Conservation (phyloP, 1,140 invertebrate genomes). For the Philotrypesis tridentata region DNA sequence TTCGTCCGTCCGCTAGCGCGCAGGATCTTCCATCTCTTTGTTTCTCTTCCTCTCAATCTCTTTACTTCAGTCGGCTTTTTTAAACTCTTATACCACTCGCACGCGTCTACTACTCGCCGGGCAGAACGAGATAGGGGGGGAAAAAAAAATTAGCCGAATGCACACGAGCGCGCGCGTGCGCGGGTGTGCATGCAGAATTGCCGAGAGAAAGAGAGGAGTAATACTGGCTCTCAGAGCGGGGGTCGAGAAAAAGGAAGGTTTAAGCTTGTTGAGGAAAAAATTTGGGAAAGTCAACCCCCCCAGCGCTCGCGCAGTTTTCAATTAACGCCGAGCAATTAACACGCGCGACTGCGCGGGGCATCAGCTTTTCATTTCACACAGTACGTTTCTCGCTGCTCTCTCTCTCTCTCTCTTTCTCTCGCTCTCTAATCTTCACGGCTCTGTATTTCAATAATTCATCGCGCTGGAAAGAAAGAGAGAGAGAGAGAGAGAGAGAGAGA, state of each 20-base stretch:
- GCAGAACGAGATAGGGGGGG: neutral
- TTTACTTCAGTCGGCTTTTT: slow-evolving; percentile 23
- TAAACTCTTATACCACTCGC: neutral
- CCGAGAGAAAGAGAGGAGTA: too few species aligned
- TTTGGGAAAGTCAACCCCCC: neutral
- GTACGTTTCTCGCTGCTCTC: too few species aligned
- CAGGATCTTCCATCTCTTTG: slow-evolving; percentile 47
- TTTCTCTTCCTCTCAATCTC: slow-evolving; percentile 45
- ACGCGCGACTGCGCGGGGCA: neutral
- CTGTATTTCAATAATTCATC: slow-evolving; percentile 2
- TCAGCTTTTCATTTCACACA: slow-evolving; percentile 22
- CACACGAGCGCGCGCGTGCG: too few species aligned
- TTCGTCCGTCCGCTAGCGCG: too few species aligned
- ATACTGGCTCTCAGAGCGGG: neutral
- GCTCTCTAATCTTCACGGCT: neutral
- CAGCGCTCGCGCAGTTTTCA: neutral
- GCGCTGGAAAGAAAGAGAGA: neutral
- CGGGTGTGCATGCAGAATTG: too few species aligned
- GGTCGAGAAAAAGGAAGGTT: neutral
- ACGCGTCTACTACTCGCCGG: neutral
- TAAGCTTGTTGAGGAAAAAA: slow-evolving; percentile 14
- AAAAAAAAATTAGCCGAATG: slow-evolving; percentile 9
- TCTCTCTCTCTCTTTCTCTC: neutral
- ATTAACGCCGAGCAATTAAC: neutral
- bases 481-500: neutral